Evolutionary conservation across 2,797 vertebrate species (phyloP), one percentile per base, ranked within the genome.

Genomic region (Rhincodon typus): DNA sequence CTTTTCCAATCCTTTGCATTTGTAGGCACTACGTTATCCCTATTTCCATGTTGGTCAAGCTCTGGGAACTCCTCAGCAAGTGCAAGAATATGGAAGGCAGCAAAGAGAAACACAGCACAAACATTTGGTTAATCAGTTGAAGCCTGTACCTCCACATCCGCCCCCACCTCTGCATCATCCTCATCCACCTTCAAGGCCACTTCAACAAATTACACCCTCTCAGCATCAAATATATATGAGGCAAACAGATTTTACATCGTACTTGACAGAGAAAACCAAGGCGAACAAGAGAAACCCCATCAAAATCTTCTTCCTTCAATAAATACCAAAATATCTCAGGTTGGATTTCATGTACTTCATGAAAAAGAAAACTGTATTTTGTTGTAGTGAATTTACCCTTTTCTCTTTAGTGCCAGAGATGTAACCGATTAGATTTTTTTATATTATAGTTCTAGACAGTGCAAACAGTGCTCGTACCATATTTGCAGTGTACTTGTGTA

Each of bases 41-140:
- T 99, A 99, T 97, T 99, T 99, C 97, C 98, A 98, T 5, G 98
- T 99, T 96, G 98, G 99, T 87, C 98, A 98, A 96, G 97, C 98
- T 79, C 96, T 99, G 96, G 98, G 98, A 42, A 97, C 97, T 91
- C 97, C 98, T 69, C 98, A 98, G 96, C 97, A 97, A 97, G 96
- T 98, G 97, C 98, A 98, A 96, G 98, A 99, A 82, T 97, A 98
- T 96, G 98, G 97, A 77, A 98, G 97, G 96, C 98, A 97, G 67
- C 98, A 98, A 96, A 98, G 97, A 46, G 97, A 98, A 15, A 96
- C 97, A 46, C 98, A 97, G 23, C 97, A 97, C 96, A 98, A 97
- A 96, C 95, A 96, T 0, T 96, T 97, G 94, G 96, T 97, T 2
- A 95, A 96, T 96, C 96, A 96, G 94, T 87, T 97, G 57, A 96